A percentile compares a stretch with the other conserved stretches of the same genome.
Evolutionary conservation across 2,888 invertebrate species (phyloP).

Genomic region (Drosophila meridiana): DNA sequence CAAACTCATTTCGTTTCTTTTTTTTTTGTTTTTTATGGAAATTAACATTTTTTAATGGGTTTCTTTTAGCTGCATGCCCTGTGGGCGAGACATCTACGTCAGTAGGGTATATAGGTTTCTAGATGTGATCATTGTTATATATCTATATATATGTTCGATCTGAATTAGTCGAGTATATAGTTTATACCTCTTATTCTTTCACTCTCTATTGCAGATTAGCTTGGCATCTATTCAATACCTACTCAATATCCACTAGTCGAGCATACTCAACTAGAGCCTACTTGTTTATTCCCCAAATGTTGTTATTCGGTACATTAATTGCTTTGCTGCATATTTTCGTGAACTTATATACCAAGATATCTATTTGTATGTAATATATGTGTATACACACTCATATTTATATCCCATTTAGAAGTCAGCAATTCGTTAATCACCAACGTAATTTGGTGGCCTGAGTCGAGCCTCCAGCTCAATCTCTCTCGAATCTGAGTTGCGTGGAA

Average conservation of each 20-base stretch:
- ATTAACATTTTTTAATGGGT: slow-evolving; percentile 74
- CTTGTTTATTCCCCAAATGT: slow-evolving; percentile 16
- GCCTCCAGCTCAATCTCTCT: slow-evolving; percentile 32
- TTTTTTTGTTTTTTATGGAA: slow-evolving; percentile 55
- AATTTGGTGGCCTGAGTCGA: slow-evolving; percentile 46
- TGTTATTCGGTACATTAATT: slow-evolving; percentile 19
- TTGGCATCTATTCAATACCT: too few species aligned
- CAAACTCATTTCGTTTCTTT: slow-evolving; percentile 15
- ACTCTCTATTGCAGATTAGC: too few species aligned
- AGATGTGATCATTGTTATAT: background rate
- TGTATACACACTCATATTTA: background rate
- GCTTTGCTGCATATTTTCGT: slow-evolving; percentile 15
- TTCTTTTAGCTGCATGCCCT: slow-evolving; percentile 40
- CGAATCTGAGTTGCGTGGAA: slow-evolving; percentile 33
- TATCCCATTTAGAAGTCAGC: slow-evolving; percentile 5
- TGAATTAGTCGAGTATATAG: background rate
- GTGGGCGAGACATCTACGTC: too few species aligned
- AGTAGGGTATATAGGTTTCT: background rate
- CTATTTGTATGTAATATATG: background rate
- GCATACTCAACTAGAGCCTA: background rate
- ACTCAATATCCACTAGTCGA: background rate
- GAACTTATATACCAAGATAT: background rate
- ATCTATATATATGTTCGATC: background rate
- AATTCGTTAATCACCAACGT: slow-evolving; percentile 39
- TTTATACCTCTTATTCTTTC: too few species aligned